phyloP scores from a whole-genome alignment of 2,888 invertebrate genomes.

The Eremobia ochroleuca region DNA sequence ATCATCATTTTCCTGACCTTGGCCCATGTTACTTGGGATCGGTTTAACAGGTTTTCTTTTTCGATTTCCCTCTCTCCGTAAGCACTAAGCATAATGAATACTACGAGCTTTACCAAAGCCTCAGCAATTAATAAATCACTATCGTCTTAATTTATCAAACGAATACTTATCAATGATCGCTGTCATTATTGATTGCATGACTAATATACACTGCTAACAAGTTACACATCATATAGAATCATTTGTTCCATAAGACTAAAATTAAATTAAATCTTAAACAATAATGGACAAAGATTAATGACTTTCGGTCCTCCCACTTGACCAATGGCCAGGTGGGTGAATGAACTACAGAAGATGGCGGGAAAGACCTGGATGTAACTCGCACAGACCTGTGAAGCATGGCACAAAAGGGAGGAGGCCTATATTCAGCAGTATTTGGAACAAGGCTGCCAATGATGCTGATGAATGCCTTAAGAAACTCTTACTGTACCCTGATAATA shows the following conservation, averaged over 20 bases:
- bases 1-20: background rate
- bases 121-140: background rate
- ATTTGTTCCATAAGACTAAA: background rate
- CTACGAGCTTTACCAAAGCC: background rate
- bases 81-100: background rate
- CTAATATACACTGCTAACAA: background rate
- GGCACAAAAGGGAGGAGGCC: background rate
- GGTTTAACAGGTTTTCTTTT: background rate
- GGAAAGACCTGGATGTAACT: background rate
- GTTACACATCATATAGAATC: too few species aligned
- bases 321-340: background rate
- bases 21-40: background rate
- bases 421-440: background rate
- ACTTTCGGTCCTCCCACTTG: background rate
- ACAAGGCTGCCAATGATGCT: background rate
- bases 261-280: background rate
- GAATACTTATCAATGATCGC: background rate
- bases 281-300: background rate
- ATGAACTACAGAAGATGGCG: background rate
- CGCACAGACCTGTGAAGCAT: background rate
- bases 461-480: background rate
- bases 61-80: background rate
- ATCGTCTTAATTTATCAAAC: background rate
- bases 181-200: background rate
- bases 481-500: background rate